These are phyloP conservation scores for Myotis lucifugus DNA, from an alignment of 2,113 vertebrate species.

Conservation along the genomic window DNA sequence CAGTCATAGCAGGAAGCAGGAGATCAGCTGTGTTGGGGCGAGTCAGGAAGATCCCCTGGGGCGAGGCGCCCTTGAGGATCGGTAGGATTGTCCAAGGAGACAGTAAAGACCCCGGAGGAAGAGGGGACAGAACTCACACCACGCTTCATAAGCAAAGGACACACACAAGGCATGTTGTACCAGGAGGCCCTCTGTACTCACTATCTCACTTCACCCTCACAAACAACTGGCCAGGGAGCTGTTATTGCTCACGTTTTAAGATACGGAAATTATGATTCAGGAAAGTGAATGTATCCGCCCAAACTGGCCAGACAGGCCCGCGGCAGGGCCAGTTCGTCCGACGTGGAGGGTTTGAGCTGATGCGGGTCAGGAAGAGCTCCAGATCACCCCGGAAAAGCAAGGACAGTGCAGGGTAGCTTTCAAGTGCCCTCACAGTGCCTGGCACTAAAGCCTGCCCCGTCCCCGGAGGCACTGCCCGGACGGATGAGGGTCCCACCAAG, in stretches of 20 bases:
- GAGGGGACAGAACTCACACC: neutral
- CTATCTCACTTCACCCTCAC: neutral
- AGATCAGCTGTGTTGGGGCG: neutral
- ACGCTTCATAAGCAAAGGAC: neutral
- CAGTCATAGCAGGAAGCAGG: neutral
- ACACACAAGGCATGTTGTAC: neutral
- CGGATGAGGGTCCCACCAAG: neutral
- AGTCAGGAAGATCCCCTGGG: neutral
- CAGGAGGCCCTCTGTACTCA: neutral
- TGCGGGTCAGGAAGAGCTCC: neutral
- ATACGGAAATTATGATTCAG: neutral
- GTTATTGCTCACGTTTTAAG: neutral
- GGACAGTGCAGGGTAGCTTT: neutral
- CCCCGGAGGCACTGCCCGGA: neutral
- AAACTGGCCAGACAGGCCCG: neutral
- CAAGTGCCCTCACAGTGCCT: neutral
- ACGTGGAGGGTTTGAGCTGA: neutral
- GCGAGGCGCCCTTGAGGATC: neutral
- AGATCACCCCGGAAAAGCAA: neutral
- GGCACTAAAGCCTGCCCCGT: neutral
- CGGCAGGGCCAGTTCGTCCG: neutral
- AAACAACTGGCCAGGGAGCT: neutral
- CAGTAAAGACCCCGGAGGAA: neutral
- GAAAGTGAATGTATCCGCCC: neutral
- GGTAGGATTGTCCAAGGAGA: neutral